Percentiles rank a stretch among this genome's conserved stretches.
phyloP scores from a whole-genome alignment of 2,113 vertebrate genomes.

The Eulemur macaco region DNA sequence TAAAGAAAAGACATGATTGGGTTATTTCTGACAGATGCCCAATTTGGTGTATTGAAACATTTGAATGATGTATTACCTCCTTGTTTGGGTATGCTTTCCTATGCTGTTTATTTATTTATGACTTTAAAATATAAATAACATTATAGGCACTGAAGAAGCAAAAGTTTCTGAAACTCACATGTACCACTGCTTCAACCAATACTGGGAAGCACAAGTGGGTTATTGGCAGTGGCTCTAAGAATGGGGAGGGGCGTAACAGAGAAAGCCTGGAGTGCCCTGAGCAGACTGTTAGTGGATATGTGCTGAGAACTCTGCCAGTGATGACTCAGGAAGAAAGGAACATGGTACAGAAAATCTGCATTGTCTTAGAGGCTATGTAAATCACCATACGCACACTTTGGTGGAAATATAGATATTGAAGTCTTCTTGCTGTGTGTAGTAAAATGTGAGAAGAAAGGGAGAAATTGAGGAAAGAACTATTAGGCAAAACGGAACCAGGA shows the following conservation, averaged over 20 bases:
- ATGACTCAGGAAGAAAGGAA: neutral
- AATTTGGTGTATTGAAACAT: neutral
- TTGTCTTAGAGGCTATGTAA: neutral
- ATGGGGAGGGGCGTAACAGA: neutral
- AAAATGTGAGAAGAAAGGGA: neutral
- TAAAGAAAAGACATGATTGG: neutral
- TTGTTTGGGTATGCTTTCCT: neutral
- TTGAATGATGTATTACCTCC: neutral
- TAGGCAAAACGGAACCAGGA: neutral
- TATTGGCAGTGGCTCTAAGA: neutral
- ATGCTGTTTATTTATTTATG: neutral
- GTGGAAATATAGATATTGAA: neutral
- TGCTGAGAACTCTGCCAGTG: neutral
- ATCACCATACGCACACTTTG: neutral
- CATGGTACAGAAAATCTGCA: neutral
- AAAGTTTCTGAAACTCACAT: neutral
- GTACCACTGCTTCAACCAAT: neutral
- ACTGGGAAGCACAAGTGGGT: neutral
- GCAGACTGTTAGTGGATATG: neutral
- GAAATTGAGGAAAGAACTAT: neutral
- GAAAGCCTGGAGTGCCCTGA: neutral
- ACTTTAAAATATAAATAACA: neutral
- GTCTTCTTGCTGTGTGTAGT: neutral
- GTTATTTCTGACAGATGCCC: neutral
- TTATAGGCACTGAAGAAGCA: neutral